Evolutionary conservation across 2,888 invertebrate species (phyloP).

Genomic region (Cosmia trapezina): DNA sequence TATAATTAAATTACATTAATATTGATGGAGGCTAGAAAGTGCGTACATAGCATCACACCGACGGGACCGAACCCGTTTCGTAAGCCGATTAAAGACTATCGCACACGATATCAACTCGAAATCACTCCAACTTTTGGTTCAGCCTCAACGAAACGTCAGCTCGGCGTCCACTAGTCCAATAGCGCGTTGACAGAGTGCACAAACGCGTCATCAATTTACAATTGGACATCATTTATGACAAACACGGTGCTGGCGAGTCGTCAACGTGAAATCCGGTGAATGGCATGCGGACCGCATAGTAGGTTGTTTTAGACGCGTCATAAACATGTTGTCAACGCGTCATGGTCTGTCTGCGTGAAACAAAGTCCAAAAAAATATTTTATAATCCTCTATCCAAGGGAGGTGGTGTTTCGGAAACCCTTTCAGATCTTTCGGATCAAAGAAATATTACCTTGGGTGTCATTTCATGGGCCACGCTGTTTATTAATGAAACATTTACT

Average conservation of each 20-base stretch:
- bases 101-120: slow-evolving; percentile 11
- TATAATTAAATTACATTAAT: slow-evolving; percentile 58
- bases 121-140: neutral
- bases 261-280: neutral
- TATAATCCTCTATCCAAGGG: neutral
- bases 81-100: slow-evolving; percentile 76
- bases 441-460: too few species aligned
- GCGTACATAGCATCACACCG: slow-evolving; percentile 61
- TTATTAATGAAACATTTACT: neutral
- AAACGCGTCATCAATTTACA: neutral
- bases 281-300: neutral
- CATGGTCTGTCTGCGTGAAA: neutral
- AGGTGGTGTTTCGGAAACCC: neutral
- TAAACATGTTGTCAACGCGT: neutral
- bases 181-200: neutral
- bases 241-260: neutral
- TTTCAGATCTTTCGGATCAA: too few species aligned
- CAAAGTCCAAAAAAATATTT: too few species aligned
- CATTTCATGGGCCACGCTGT: neutral
- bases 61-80: slow-evolving; percentile 65
- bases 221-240: neutral
- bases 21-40: slow-evolving; percentile 54
- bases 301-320: neutral
- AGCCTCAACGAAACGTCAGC: neutral
- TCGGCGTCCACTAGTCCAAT: neutral